Evolutionary conservation across 2,888 invertebrate genomes (phyloP), one percentile per base, ranked within the genome.

Genomic region (Euzetes globulus): DNA sequence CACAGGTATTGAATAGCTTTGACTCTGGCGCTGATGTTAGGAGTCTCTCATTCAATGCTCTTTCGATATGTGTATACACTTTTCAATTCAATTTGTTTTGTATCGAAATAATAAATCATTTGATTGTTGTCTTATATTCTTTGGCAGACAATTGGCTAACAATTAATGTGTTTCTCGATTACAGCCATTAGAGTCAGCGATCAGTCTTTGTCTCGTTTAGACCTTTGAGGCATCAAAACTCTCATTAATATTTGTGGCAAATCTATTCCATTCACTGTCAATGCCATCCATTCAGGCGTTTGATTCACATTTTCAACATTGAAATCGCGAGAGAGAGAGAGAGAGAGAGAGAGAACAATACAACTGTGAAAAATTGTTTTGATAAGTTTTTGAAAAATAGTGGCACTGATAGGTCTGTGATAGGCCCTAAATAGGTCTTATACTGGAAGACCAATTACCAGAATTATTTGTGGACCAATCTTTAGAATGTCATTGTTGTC

Each of bases 401-500:
- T 41, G 13, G 6, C 41, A 41, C 41, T 41, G 41, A 41, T 41
- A 41, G 41, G 41, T 6, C 41, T 13, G n/a, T 41, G 41, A 9
- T 13, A 41, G 6, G 41, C 13, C 6, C 13, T 41, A 13, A 41
- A 41, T 41, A 13, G 41, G 7, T 13, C 6, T 41, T 41, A 41
- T 41, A 41, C 41, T 41, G 7, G 13, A 9, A 41, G 7, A 6
- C 52, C 52, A 52, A 52, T 52, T 52, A n/a, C 17, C 5, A 11
- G 19, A 7, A 11, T 7, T n/a, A 41, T 52, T 52, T 52, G 52
- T n/a, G 19, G n/a, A 7, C 17, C 6, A 11, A 7, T 52, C 17
- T 52, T 52, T 17, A n/a, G 52, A 52, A 7, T 52, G 52, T 52
- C 52, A 52, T 52, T 52, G 52, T 52, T 52, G 52, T 52, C 52